Evolutionary conservation across 2,113 vertebrate species (phyloP), one percentile per base, ranked within the genome.

Genomic region (Paraplagusia blochii): DNA sequence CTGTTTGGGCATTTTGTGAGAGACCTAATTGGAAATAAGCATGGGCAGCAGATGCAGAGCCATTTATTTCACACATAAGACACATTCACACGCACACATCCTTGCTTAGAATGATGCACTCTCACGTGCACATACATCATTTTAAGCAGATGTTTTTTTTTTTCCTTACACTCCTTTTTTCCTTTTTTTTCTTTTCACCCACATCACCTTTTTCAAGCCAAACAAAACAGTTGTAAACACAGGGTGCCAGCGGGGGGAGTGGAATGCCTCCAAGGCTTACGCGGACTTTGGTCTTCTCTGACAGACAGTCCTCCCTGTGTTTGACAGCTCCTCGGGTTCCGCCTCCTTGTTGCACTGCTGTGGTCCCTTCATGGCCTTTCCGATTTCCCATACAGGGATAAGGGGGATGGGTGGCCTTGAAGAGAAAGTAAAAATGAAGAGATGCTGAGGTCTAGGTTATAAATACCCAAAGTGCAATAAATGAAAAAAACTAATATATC

Each of bases 191-290:
- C 66, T 85, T 80, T 78, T 70, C 74, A 72, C 74, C 71, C 72
- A 81, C 77, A 70, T 85, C 83, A 84, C 79, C 87, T 83, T 90
- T n/a, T 89, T 90, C 82, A 90, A 64, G 74, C 72, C 49, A 86
- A 85, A 89, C 84, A 85, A 89, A 89, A 82, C 50, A 58, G 70
- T 76, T 84, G 84, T 90, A 88, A 89, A 89, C 88, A 85, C 80
- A 82, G 77, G 71, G 81, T 83, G 78, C 75, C 82, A 82, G 86
- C 42, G 60, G 80, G 66, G 74, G 77, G 74, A 77, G 84, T 81
- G 76, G 81, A 89, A 88, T 87, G 85, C 75, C 81, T 87, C 74
- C 80, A 80, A 85, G 84, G 81, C 85, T 85, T 87, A 82, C 76
- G 62, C 55, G 75, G 76, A 67, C 78, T 82, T 88, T 82, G 78